Conservation (phyloP, 2,113 vertebrate genomes). For the Plestiodon gilberti region DNA sequence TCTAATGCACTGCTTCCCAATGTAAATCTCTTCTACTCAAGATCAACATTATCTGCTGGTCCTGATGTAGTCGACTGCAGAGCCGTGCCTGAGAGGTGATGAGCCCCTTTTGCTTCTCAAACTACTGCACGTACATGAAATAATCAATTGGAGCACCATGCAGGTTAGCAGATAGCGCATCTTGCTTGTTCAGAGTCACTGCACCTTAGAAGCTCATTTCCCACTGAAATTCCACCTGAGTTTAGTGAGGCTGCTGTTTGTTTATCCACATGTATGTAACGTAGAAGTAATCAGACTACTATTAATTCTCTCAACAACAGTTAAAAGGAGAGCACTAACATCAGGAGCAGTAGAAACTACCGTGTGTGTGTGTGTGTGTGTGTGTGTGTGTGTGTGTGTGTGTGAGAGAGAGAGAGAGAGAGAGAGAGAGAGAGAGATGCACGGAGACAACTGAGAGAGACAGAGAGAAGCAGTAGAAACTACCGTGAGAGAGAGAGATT, state of each 20-base stretch:
- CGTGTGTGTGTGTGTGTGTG: too few relatives aligned
- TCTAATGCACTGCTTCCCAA: slow-evolving; percentile 14
- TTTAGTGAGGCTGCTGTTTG: slow-evolving; percentile 5
- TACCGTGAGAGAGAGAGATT: too few relatives aligned
- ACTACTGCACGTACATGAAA: slow-evolving; percentile 20
- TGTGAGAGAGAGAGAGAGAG: too few relatives aligned
- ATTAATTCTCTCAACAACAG: background rate
- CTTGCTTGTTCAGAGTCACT: slow-evolving; percentile 2
- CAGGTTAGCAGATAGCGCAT: background rate
- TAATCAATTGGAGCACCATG: background rate
- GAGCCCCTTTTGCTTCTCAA: background rate
- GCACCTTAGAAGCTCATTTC: slow-evolving; percentile 7
- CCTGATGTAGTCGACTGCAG: background rate
- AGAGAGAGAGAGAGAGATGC: too few relatives aligned
- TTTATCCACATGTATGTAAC: background rate
- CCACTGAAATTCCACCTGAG: slow-evolving; percentile 29
- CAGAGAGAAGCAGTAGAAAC: too few relatives aligned
- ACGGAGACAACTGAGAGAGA: too few relatives aligned
- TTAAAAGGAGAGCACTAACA: background rate
- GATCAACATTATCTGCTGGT: slow-evolving; percentile 18
- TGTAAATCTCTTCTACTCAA: slow-evolving; percentile 28
- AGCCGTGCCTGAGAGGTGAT: slow-evolving; percentile 5
- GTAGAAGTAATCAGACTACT: slow-evolving; percentile 1
- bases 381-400: too few relatives aligned
- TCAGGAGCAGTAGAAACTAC: background rate